Conservation (phyloP, 2,888 invertebrate species). For the Andrena flavipes region DNA sequence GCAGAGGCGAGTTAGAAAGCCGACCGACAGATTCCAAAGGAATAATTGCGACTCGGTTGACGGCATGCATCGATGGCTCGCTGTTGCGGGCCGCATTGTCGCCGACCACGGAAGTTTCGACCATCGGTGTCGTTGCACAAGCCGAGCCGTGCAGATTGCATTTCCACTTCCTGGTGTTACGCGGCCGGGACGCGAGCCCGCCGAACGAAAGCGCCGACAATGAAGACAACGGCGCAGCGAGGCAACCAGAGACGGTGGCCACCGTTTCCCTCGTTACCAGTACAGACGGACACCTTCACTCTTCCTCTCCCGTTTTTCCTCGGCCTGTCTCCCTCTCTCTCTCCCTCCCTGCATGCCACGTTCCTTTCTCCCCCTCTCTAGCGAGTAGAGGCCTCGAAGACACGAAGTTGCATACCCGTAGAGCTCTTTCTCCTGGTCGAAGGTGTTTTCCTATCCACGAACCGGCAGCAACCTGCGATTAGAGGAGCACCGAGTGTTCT, state of each 20-base stretch:
- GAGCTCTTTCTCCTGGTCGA: background rate
- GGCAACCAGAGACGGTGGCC: slow-evolving; percentile 44
- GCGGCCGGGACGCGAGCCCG: slow-evolving; percentile 61
- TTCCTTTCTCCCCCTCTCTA: too few species aligned
- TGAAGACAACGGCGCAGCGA: slow-evolving; percentile 52
- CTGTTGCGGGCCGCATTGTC: slow-evolving; percentile 60
- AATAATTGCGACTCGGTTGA: slow-evolving; percentile 36
- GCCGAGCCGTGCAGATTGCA: slow-evolving; percentile 62
- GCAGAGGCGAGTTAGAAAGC: slow-evolving; percentile 29
- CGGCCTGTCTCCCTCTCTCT: slow-evolving; percentile 18
- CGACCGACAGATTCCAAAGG: slow-evolving; percentile 23
- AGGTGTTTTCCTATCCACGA: slow-evolving; percentile 63
- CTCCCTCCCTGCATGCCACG: background rate
- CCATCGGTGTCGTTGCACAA: slow-evolving; percentile 67
- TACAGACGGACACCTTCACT: slow-evolving; percentile 21
- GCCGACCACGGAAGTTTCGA: slow-evolving; percentile 58
- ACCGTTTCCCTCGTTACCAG: slow-evolving; percentile 40
- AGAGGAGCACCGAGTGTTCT: slow-evolving; percentile 66
- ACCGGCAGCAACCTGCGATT: slow-evolving; percentile 71
- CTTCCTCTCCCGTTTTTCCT: slow-evolving; percentile 18
- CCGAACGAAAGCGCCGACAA: slow-evolving; percentile 59
- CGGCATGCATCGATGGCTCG: slow-evolving; percentile 55
- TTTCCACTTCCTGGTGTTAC: slow-evolving; percentile 77
- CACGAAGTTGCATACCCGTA: too few species aligned
- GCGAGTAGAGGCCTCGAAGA: too few species aligned